phyloP scores from a whole-genome alignment of 2,888 invertebrate species.

The Dryobota labecula region DNA sequence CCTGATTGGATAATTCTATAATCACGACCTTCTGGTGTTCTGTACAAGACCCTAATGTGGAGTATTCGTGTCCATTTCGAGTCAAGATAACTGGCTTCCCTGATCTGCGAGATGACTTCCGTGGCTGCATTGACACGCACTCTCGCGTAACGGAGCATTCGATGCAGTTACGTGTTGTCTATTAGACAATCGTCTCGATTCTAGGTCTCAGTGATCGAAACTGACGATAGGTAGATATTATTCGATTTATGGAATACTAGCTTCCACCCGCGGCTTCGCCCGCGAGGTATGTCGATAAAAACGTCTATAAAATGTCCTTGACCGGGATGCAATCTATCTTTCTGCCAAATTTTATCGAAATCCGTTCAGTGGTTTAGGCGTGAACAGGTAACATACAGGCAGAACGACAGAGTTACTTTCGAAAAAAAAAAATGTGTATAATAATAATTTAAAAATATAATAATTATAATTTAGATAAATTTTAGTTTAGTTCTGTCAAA shows the following conservation, averaged over 20 bases:
- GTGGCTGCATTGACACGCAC: slow-evolving; percentile 39
- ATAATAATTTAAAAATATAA: no score
- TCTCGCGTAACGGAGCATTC: slow-evolving; percentile 26
- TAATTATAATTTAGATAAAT: no score
- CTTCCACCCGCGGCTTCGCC: no score
- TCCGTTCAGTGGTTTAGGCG: no score
- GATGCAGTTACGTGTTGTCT: slow-evolving; percentile 46
- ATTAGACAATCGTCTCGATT: slow-evolving; percentile 40
- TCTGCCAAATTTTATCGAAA: no score
- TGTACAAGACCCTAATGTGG: slow-evolving; percentile 9
- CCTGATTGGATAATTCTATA: slow-evolving; percentile 24
- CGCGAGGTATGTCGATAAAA: no score
- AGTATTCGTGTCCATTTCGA: slow-evolving; percentile 19
- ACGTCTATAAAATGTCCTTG: no score
- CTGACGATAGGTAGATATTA: not conserved
- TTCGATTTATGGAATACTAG: not conserved
- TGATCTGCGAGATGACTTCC: slow-evolving; percentile 42
- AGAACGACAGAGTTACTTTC: no score
- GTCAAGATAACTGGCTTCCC: slow-evolving; percentile 21
- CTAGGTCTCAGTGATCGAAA: not conserved
- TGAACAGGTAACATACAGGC: no score
- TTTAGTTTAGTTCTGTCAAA: no score
- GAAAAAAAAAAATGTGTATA: no score
- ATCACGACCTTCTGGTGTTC: not conserved
- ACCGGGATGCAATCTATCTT: no score